These are phyloP conservation scores for Deilephila elpenor DNA, from an alignment of 2,888 invertebrate species.

Conservation along the genomic window DNA sequence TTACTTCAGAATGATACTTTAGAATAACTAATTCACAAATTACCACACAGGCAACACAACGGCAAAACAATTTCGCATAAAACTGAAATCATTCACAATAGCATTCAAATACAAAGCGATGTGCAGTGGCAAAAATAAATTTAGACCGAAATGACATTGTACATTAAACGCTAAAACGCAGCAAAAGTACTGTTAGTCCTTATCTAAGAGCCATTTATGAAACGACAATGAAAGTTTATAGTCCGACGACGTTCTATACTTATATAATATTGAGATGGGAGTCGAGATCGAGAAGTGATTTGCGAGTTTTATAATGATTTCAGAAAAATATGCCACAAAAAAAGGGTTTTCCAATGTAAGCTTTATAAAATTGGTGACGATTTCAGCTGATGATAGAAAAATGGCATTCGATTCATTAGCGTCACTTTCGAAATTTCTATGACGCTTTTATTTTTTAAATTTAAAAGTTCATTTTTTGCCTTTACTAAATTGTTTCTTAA, in stretches of 20 bases:
- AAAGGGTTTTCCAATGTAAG: too few species aligned
- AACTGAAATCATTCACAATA: background rate
- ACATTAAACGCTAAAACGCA: constrained; percentile 47
- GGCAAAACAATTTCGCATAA: background rate
- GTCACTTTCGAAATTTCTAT: too few species aligned
- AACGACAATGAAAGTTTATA: constrained; percentile 55
- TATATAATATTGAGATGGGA: constrained; percentile 7
- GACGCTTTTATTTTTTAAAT: too few species aligned
- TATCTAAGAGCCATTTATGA: constrained; percentile 57
- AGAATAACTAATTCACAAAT: background rate
- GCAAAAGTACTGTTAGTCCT: constrained; percentile 50
- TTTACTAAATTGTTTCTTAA: too few species aligned
- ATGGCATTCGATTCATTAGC: too few species aligned
- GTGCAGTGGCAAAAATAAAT: background rate
- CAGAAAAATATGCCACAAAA: too few species aligned
- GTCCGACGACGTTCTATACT: constrained; percentile 48
- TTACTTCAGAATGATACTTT: too few species aligned
- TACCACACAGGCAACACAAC: background rate
- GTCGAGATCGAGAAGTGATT: background rate
- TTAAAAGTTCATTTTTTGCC: too few species aligned
- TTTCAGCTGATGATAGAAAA: too few species aligned
- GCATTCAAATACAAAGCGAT: background rate
- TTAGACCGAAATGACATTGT: background rate
- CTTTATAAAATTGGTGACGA: too few species aligned
- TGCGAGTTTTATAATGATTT: too few species aligned